Conservation (phyloP, 2,113 vertebrate species). For the Campylomormyrus tamandua region DNA sequence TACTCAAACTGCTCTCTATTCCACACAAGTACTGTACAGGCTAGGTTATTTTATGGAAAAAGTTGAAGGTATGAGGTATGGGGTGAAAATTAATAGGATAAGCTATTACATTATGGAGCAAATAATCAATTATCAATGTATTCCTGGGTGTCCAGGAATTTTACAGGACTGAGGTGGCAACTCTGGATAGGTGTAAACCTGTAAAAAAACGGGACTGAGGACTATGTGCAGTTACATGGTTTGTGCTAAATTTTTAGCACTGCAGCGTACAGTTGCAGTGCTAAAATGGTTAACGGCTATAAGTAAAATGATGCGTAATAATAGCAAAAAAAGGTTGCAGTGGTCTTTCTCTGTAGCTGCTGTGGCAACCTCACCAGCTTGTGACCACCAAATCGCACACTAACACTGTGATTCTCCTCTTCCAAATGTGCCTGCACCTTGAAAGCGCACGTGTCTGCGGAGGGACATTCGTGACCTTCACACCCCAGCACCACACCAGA, state of each 20-base stretch:
- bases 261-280: background rate
- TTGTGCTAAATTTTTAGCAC: background rate
- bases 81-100: background rate
- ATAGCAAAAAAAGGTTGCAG: too few species aligned
- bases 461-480: background rate
- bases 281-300: too few species aligned
- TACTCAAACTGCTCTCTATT: too few species aligned
- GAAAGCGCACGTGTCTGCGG: background rate
- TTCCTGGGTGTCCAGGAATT: background rate
- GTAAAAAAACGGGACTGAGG: background rate
- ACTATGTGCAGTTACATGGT: background rate
- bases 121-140: too few species aligned
- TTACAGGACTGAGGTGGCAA: background rate
- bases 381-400: too few species aligned
- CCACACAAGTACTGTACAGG: background rate
- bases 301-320: too few species aligned
- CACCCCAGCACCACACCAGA: background rate
- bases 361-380: too few species aligned
- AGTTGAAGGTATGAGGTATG: background rate
- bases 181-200: background rate
- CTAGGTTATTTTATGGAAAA: background rate
- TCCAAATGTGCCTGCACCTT: background rate
- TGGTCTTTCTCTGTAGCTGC: too few species aligned
- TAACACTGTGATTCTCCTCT: too few species aligned
- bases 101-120: too few species aligned